Evolutionary conservation across 2,797 vertebrate species (phyloP).

Genomic region (Paratrypauchen microcephalus): DNA sequence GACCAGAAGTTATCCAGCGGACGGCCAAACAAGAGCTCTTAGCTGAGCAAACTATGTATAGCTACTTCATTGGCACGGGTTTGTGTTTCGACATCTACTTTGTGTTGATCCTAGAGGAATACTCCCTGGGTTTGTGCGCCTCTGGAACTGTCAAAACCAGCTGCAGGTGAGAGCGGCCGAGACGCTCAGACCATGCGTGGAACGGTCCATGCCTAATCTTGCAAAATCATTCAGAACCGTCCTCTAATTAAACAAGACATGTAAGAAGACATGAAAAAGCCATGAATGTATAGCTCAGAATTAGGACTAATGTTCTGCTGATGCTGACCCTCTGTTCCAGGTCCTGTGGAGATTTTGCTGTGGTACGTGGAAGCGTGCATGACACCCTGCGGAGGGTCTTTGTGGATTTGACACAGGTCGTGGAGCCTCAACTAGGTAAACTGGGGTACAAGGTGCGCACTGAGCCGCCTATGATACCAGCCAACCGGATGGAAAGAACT

Average conservation of each 20-base stretch:
- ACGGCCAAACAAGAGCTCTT: constrained; percentile 49
- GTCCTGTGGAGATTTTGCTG: constrained; percentile 42
- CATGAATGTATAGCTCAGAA: not conserved
- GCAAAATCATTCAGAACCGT: constrained; percentile 36
- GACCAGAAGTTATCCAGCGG: too few relatives aligned
- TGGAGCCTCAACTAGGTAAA: constrained; percentile 63
- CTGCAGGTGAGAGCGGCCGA: too few relatives aligned
- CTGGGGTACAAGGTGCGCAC: constrained; percentile 71
- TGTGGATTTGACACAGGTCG: constrained; percentile 52
- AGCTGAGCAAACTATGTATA: constrained; percentile 35
- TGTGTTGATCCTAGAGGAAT: constrained; percentile 76
- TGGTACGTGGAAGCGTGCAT: constrained; percentile 41
- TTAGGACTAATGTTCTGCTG: not conserved
- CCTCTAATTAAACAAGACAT: constrained; percentile 43
- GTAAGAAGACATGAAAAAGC: not conserved
- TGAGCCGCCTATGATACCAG: constrained; percentile 73
- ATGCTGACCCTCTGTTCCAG: constrained; percentile 52
- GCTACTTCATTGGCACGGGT: constrained; percentile 57
- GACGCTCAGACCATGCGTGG: too few relatives aligned
- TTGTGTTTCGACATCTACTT: constrained; percentile 71
- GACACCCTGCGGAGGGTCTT: constrained; percentile 36
- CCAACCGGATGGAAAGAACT: constrained; percentile 79
- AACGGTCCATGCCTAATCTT: constrained; percentile 67
- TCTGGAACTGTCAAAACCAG: too few relatives aligned
- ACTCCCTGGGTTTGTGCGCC: constrained; percentile 37